Conservation (phyloP, 2,113 vertebrate species). For the Podarcis raffonei region DNA sequence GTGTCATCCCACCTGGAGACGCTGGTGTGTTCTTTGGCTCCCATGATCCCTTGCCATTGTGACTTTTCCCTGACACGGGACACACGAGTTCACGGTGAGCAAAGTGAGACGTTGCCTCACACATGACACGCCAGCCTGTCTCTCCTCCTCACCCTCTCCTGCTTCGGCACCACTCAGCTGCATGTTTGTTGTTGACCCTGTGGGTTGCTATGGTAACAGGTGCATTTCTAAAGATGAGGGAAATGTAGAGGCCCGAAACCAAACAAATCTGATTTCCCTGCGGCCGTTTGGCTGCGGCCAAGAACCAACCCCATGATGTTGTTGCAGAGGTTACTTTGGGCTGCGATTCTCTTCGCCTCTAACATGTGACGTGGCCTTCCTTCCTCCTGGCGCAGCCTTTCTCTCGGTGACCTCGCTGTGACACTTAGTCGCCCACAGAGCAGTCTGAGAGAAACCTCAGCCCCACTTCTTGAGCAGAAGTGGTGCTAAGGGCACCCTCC, state of each 20-base stretch:
- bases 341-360: neutral
- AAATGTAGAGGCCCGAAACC: neutral
- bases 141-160: neutral
- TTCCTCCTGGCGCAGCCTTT: neutral
- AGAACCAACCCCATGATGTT: neutral
- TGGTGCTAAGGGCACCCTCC: neutral
- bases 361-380: neutral
- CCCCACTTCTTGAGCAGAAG: too few relatives aligned
- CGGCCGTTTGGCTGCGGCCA: neutral
- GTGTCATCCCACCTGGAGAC: neutral
- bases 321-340: neutral
- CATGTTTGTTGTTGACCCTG: neutral
- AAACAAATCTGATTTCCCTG: slow-evolving; percentile 6
- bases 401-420: neutral
- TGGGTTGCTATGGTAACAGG: neutral
- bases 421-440: neutral
- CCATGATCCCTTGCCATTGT: neutral
- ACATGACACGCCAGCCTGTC: too few relatives aligned
- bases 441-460: neutral
- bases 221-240: neutral
- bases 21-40: neutral
- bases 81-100: neutral
- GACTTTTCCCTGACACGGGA: neutral
- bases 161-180: neutral
- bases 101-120: neutral